Evolutionary conservation across 1,140 invertebrate species (phyloP), one percentile per base, ranked within the genome.

Genomic region (Calliphora vicina): DNA sequence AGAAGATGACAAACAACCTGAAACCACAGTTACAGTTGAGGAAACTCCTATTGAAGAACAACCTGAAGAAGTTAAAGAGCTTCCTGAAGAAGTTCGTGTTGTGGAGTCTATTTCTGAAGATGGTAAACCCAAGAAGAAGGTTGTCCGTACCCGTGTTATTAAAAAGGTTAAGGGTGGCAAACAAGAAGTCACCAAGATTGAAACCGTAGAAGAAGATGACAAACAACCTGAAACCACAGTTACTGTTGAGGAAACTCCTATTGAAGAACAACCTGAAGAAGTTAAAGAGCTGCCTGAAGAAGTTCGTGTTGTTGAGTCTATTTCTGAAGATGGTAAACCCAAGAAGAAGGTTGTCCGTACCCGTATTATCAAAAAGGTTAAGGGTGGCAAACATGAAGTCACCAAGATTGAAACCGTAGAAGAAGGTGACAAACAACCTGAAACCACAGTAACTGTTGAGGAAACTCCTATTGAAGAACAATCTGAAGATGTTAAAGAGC

Each of bases 1-100:
- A 86, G 86, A 91, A 84, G 87, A 90, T 78, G 87, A 86, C 29
- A 86, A 89, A 81, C 84, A 27, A 27, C 87, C 88, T 8, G 83
- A 87, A 13, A 89, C 84, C 9, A 86, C 85, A 10, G 85, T 89
- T 0, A 85, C 82, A 26, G 85, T 84, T 5, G 84, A 85, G 82
- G 84, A 85, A 50, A 45, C 57, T 67, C 82, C 84, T 10, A 20
- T 82, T 61, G 80, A 82, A 13, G 80, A 82, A 23, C 12, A 29
- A 71, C 61, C 61, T 13, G 9, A 82, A 42, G 61, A 82, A 71
- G 27, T 82, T 1, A 17, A n/a, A 35, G 80, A 82, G 35, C 27
- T 82, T 26, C 80, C 80, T 26, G 80, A 81, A 13, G 84, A 84
- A 35, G 83, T 83, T 81, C 35, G 80, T 0, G 35, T 78, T 2